Evolutionary conservation across 2,797 vertebrate species (phyloP), one percentile per base, ranked within the genome.

Genomic region (Pelochelys cantorii): DNA sequence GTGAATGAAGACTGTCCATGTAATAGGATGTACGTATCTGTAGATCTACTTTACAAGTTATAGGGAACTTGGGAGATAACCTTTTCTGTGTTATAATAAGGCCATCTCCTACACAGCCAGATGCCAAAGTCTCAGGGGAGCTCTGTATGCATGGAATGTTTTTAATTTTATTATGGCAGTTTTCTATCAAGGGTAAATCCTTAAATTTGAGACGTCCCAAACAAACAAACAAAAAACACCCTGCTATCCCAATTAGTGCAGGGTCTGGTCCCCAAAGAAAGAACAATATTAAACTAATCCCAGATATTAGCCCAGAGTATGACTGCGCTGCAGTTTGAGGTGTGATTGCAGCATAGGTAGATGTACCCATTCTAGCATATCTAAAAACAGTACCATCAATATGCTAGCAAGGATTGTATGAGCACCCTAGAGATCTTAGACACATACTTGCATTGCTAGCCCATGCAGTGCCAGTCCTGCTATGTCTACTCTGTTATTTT

Each of bases 111-210:
- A 62, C 86, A 23, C 56, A 91, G 79, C 53, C 27, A 93, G 88
- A 85, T 95, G 88, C 78, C 94, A 95, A 85, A 75, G 42, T 29
- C 20, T 42, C 74, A 52, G 25, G 3, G 13, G 74, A 77, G 42
- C 23, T 29, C 11, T 77, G 11, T 27, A 27, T 48, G 12, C 13
- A 77, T 29, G 74, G 52, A 77, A 77, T 12, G 7, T 90, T 15
- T 22, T 52, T 13, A 27, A 83, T 85, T 95, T 94, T 78, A 86
- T 91, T 93, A 87, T 48, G 60, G 84, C 68, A 81, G 65, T 91
- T 94, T 52, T 27, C 86, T 87, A 83, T 94, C 37, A 93, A 93
- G 14, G 77, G 2, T 95, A 95, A 88, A 62, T 90, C 60, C 83
- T 52, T 90, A 88, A 81, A 65, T 75, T 42, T 60, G 59, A 53